phyloP scores from a whole-genome alignment of 2,888 invertebrate genomes.

The Caenorhabditis sinica region DNA sequence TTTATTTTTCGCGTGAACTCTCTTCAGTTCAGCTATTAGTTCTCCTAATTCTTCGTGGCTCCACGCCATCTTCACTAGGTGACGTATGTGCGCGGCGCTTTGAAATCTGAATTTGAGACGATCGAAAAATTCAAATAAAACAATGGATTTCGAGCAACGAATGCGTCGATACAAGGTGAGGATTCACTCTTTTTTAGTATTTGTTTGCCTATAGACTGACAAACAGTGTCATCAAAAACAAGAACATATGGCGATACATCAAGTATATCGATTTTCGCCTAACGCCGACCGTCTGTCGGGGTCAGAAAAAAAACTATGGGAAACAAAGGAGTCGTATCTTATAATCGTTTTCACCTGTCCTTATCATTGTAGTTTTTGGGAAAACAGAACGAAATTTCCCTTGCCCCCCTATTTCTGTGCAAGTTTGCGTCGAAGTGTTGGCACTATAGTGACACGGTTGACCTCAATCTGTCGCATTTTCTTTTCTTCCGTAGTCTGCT shows the following conservation, averaged over 20 bases:
- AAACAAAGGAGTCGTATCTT: neutral
- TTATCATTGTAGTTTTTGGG: conserved; percentile 10
- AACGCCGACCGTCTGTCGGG: conserved; percentile 9
- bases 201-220: neutral
- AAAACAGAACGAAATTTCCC: conserved; percentile 25
- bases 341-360: conserved; percentile 20
- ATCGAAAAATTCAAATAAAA: neutral
- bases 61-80: conserved; percentile 3
- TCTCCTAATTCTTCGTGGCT: conserved; percentile 4
- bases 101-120: neutral
- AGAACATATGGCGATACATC: conserved; percentile 16
- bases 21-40: neutral
- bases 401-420: conserved; percentile 39
- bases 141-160: conserved; percentile 24
- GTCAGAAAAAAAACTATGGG: conserved; percentile 7
- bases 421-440: conserved; percentile 57
- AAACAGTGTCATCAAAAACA: neutral
- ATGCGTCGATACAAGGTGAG: conserved; percentile 46
- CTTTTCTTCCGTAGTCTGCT: conserved; percentile 1
- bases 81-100: conserved; percentile 30
- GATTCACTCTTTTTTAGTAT: neutral
- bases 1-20: conserved; percentile 30
- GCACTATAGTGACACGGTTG: conserved; percentile 66
- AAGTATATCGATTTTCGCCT: conserved; percentile 34
- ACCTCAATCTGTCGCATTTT: conserved; percentile 48